phyloP scores from a whole-genome alignment of 1,140 invertebrate genomes.

The Mizuhopecten yessoensis region DNA sequence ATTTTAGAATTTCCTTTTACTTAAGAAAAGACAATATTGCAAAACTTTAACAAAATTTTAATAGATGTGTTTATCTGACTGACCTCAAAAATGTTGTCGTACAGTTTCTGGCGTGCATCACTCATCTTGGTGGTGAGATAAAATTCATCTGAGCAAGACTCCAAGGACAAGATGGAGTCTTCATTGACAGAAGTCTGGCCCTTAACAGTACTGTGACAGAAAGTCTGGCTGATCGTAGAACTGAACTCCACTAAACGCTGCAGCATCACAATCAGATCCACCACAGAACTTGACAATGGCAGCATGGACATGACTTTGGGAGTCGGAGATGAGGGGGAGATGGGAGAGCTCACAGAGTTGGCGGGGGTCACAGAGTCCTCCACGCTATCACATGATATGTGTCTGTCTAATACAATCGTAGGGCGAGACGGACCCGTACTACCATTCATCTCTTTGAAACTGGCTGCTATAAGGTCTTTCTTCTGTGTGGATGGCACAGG shows the following conservation, averaged over 20 bases:
- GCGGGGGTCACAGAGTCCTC: conserved; percentile 45
- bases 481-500: not conserved
- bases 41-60: not conserved
- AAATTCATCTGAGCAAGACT: not conserved
- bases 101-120: conserved; percentile 38
- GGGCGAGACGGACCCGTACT: not conserved
- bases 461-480: not conserved
- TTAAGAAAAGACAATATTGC: too few species aligned
- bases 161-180: conserved; percentile 49
- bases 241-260: conserved; percentile 74
- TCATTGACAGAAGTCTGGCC: conserved; percentile 42
- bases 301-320: conserved; percentile 45
- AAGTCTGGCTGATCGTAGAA: conserved; percentile 66
- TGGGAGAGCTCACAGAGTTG: conserved; percentile 47
- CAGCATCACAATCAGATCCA: conserved; percentile 75
- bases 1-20: too few species aligned
- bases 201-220: conserved; percentile 49
- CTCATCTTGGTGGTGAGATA: not conserved
- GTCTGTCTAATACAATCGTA: not conserved
- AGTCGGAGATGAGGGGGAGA: not conserved
- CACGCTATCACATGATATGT: not conserved
- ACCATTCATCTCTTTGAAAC: not conserved
- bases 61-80: not conserved
- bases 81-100: conserved; percentile 61
- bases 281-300: conserved; percentile 73